Percentiles rank a stretch among this genome's conserved stretches.
Evolutionary conservation across 2,888 invertebrate species (phyloP).

Genomic region (Mamestra brassicae): DNA sequence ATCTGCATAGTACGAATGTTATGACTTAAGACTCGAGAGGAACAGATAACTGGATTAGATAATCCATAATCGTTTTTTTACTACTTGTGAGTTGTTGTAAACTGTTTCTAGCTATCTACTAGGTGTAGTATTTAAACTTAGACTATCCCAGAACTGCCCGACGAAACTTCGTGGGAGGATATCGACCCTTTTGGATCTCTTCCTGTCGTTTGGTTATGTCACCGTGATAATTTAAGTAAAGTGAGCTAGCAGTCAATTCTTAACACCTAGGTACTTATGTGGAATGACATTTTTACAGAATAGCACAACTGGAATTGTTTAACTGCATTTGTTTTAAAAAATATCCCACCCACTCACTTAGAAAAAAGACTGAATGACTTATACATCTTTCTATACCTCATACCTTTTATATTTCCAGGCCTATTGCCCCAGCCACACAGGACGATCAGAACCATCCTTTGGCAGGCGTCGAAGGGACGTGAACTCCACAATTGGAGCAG

Average conservation of each 20-base stretch:
- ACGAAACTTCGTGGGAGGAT: not conserved
- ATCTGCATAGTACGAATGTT: conserved; percentile 24
- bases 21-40: conserved; percentile 8
- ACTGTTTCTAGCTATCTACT: not conserved
- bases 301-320: too few species aligned
- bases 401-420: conserved; percentile 87
- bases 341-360: not conserved
- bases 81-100: not conserved
- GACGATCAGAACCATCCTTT: conserved; percentile 96
- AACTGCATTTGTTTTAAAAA: not conserved
- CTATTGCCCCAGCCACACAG: conserved; percentile 95
- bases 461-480: conserved; percentile 93
- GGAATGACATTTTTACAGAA: too few species aligned
- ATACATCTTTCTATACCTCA: not conserved
- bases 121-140: not conserved
- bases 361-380: not conserved
- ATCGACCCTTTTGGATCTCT: not conserved
- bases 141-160: not conserved
- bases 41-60: conserved; percentile 14
- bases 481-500: conserved; percentile 79
- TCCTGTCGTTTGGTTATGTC: too few species aligned
- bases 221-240: too few species aligned
- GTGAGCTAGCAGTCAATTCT: too few species aligned
- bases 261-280: too few species aligned
- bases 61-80: not conserved